Percentiles rank a stretch among this genome's conserved stretches.
phyloP scores from a whole-genome alignment of 2,113 vertebrate genomes.

The Phyllostomus hastatus region DNA sequence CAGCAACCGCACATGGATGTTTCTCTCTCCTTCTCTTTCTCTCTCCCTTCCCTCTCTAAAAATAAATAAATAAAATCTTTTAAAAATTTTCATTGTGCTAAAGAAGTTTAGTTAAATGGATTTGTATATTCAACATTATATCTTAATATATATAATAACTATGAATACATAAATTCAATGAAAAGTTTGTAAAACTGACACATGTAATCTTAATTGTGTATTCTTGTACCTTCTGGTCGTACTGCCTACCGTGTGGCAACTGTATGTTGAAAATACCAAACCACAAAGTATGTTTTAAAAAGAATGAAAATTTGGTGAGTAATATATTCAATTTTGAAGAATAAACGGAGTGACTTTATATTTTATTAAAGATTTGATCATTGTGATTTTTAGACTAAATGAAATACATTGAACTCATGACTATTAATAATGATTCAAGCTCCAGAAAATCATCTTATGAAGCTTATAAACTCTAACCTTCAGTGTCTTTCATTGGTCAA shows the following conservation, averaged over 20 bases:
- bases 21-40: too few species aligned
- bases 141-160: neutral
- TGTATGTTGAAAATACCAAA: conserved; percentile 5
- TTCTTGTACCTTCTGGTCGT: neutral
- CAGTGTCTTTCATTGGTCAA: neutral
- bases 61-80: too few species aligned
- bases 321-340: neutral
- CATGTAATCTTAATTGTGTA: neutral
- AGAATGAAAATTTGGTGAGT: neutral
- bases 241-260: neutral
- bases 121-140: neutral
- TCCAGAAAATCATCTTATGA: neutral
- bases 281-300: neutral
- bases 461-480: neutral
- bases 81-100: neutral
- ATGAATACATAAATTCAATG: neutral
- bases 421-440: neutral
- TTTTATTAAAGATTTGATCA: conserved; percentile 17
- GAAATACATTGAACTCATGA: neutral
- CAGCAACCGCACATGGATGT: too few species aligned
- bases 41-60: too few species aligned
- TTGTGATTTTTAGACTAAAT: neutral
- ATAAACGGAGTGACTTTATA: neutral
- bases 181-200: neutral
- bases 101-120: neutral